Conservation (phyloP, 1,140 invertebrate genomes). For the Diuraphis noxia region DNA sequence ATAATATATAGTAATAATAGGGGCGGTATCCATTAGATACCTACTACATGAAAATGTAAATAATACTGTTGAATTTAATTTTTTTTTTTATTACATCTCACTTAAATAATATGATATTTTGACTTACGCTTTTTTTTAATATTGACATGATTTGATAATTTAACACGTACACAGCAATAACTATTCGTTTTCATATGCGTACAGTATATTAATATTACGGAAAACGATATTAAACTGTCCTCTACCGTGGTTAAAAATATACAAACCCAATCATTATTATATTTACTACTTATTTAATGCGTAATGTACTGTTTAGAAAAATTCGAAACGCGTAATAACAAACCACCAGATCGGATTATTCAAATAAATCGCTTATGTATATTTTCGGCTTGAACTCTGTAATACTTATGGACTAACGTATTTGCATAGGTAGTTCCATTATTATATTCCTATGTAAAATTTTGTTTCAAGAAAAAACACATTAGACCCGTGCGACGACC, state of each 20-base stretch:
- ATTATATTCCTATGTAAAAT: neutral
- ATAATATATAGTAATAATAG: neutral
- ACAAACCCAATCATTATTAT: neutral
- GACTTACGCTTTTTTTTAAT: neutral
- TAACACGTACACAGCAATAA: neutral
- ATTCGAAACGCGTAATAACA: neutral
- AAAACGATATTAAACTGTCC: neutral
- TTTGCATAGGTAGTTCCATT: neutral
- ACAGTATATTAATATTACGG: neutral
- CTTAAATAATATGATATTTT: no score
- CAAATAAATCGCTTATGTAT: neutral
- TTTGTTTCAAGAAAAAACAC: neutral
- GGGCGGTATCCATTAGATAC: neutral
- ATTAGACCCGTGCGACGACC: neutral
- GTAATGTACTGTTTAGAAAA: neutral
- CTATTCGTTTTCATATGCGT: neutral
- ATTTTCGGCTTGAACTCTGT: neutral
- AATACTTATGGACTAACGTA: neutral
- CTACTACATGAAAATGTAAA: neutral
- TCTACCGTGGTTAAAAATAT: neutral
- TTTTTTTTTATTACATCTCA: no score
- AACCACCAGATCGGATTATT: neutral
- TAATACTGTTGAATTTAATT: no score
- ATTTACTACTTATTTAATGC: neutral
- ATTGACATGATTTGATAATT: neutral